Evolutionary conservation across 2,113 vertebrate species (phyloP), one percentile per base, ranked within the genome.

Genomic region (Alouatta palliata): DNA sequence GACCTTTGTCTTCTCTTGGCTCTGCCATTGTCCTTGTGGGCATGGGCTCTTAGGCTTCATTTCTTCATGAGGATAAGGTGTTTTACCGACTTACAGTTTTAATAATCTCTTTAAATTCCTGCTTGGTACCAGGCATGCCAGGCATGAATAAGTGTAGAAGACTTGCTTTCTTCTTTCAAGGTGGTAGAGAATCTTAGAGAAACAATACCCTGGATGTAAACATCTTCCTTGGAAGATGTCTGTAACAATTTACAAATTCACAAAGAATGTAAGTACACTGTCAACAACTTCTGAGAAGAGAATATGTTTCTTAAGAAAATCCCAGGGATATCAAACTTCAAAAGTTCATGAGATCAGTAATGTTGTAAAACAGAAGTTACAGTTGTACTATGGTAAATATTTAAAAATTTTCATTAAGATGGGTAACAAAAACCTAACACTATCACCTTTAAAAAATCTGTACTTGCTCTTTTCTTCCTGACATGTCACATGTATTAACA

Each of bases 271-370:
- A 81, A 94, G 70, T 52, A 56, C 14, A 54, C 16, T 49, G 49
- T 54, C 80, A 95, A 61, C 40, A 94, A 43, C 64, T 87, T 94
- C 43, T 86, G 66, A 77, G 80, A 87, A 58, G 68, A 76, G 43
- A 82, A 14, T 45, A 43, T 52, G 13, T 58, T 90, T 49, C 68
- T 35, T n/a, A 37, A 82, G 47, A 37, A 91, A 45, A n/a, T 25
- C 11, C 2, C 56, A 85, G 54, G 79, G 73, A 70, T n/a, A 88
- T 37, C 17, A 76, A 86, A 58, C 19, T 92, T 96, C 61, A 95
- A 77, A 94, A 89, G 37, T 76, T 81, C 17, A 71, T 47, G 61
- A 88, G 56, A 81, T 95, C 52, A 54, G 12, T 94, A 43, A 32
- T 32, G n/a, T 45, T 83, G 17, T 61, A 56, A 88, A 86, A 11